Conservation (phyloP, 2,797 vertebrate genomes). For the Trematomus bernacchii region DNA sequence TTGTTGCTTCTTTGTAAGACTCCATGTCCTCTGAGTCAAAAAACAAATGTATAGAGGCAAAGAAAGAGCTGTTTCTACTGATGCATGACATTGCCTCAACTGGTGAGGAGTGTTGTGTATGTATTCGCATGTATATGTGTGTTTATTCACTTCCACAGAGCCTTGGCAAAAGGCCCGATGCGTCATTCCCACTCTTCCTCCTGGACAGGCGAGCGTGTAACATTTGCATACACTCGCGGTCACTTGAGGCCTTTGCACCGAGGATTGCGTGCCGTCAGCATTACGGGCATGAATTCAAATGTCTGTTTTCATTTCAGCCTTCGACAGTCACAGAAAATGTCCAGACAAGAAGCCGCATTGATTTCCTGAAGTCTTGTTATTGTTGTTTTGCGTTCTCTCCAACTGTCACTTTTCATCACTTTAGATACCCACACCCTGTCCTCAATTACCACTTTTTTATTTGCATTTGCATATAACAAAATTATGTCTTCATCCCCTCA, state of each 20-base stretch:
- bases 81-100: background rate
- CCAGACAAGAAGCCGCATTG: slow-evolving; percentile 47
- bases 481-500: slow-evolving; percentile 25
- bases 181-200: slow-evolving; percentile 45
- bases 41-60: background rate
- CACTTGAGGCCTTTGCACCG: slow-evolving; percentile 41
- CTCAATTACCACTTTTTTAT: slow-evolving; percentile 18
- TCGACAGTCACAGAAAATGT: slow-evolving; percentile 46
- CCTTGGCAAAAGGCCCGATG: slow-evolving; percentile 52
- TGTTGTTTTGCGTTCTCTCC: slow-evolving; percentile 41
- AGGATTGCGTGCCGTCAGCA: slow-evolving; percentile 21
- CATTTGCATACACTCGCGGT: slow-evolving; percentile 62
- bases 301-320: slow-evolving; percentile 61
- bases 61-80: background rate
- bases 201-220: slow-evolving; percentile 28
- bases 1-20: slow-evolving; percentile 1
- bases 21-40: background rate
- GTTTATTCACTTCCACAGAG: slow-evolving; percentile 29
- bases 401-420: slow-evolving; percentile 70
- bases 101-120: background rate
- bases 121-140: slow-evolving; percentile 1
- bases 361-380: slow-evolving; percentile 41
- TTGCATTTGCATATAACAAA: slow-evolving; percentile 13
- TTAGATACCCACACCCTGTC: slow-evolving; percentile 33
- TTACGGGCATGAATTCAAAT: slow-evolving; percentile 55